phyloP scores from a whole-genome alignment of 2,888 invertebrate genomes.

The Cheilosia grossa region DNA sequence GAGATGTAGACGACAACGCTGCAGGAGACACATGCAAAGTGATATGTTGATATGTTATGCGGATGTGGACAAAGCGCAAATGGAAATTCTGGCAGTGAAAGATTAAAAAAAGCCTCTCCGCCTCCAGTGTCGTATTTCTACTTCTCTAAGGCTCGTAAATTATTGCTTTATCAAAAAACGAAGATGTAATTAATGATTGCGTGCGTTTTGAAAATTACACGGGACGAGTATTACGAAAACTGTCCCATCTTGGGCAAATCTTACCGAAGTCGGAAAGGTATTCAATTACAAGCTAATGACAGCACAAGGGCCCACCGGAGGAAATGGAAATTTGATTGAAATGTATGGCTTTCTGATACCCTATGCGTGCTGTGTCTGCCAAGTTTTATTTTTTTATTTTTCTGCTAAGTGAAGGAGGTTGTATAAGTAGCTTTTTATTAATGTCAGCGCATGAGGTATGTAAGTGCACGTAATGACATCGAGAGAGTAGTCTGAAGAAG shows the following conservation, averaged over 20 bases:
- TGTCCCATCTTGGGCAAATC: conserved; percentile 46
- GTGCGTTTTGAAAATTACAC: not conserved
- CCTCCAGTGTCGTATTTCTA: not conserved
- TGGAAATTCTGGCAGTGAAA: conserved; percentile 53
- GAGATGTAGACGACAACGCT: conserved; percentile 11
- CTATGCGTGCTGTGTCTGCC: conserved; percentile 10
- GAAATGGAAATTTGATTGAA: conserved; percentile 23
- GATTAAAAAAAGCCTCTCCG: conserved; percentile 28
- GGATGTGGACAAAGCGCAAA: conserved; percentile 58
- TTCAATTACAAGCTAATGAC: conserved; percentile 71
- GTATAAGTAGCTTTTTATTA: conserved; percentile 42
- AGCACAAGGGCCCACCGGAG: conserved; percentile 25
- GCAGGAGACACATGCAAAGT: conserved; percentile 47
- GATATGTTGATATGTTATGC: conserved; percentile 62
- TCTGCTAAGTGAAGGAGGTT: conserved; percentile 30
- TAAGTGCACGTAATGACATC: conserved; percentile 31
- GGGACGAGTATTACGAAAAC: conserved; percentile 39
- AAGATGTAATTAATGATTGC: conserved; percentile 36
- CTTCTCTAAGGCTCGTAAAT: not conserved
- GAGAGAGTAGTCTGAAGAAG: conserved; percentile 20
- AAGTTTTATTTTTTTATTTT: not conserved
- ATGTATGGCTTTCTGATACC: conserved; percentile 50
- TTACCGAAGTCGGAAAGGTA: conserved; percentile 34
- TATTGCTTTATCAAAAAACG: not conserved
- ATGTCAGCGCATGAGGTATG: conserved; percentile 12